Conservation (phyloP, 2,888 invertebrate species). For the Drosophila yooni region DNA sequence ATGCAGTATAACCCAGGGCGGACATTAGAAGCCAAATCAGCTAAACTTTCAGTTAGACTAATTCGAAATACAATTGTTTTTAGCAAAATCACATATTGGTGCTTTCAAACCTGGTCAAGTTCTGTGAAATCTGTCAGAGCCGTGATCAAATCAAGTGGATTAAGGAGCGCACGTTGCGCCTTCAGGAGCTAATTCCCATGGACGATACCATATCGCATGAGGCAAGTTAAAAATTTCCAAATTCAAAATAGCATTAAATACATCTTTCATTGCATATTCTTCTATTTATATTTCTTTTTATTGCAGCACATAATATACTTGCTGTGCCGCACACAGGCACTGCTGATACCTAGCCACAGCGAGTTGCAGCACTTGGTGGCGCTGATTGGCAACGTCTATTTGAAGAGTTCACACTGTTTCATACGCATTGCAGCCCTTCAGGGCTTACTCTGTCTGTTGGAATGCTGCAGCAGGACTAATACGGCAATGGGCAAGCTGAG, state of each 20-base stretch:
- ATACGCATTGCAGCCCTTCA: constrained; percentile 84
- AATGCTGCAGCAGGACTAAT: constrained; percentile 84
- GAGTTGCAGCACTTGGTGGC: constrained; percentile 84
- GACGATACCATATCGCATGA: constrained; percentile 92
- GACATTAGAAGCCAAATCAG: constrained; percentile 45
- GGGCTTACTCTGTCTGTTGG: constrained; percentile 84
- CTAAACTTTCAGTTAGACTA: constrained; percentile 35
- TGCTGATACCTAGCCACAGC: constrained; percentile 83
- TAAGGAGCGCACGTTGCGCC: constrained; percentile 89
- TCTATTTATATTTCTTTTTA: constrained; percentile 1
- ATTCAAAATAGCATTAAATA: background rate
- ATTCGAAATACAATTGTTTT: constrained; percentile 39
- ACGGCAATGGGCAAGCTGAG: constrained; percentile 85
- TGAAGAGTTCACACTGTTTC: constrained; percentile 85
- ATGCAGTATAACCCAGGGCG: constrained; percentile 30
- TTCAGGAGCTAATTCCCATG: constrained; percentile 88
- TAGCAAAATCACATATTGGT: constrained; percentile 86
- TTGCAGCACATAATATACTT: constrained; percentile 85
- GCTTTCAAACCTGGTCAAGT: constrained; percentile 88
- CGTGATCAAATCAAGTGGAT: constrained; percentile 92
- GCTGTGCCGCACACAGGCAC: constrained; percentile 84
- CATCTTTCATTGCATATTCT: constrained; percentile 4
- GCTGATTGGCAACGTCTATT: constrained; percentile 83
- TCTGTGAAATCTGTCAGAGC: constrained; percentile 92
- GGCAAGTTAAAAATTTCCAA: constrained; percentile 54